A percentile compares a stretch with the other conserved stretches of the same genome.
These are phyloP conservation scores for Tinea trinotella DNA, from an alignment of 2,888 invertebrate species.

Conservation along the genomic window DNA sequence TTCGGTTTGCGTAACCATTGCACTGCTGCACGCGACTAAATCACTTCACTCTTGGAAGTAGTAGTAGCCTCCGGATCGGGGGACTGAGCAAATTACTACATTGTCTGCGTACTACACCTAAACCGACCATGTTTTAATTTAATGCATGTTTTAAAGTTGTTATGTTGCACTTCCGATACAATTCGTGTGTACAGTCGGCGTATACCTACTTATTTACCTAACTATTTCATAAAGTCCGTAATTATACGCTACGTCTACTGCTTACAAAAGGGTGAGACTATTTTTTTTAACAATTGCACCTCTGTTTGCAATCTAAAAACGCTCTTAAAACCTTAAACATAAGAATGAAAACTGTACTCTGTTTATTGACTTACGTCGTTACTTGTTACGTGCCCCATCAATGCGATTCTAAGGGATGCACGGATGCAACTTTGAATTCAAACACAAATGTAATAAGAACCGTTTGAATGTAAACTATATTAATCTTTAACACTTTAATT, in stretches of 20 bases:
- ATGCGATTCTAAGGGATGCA: slow-evolving; percentile 66
- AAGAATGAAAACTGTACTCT: too few relatives aligned
- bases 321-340: too few relatives aligned
- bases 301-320: slow-evolving; percentile 20
- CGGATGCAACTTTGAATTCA: slow-evolving; percentile 45
- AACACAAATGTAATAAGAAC: slow-evolving; percentile 28
- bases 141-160: too few relatives aligned
- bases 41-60: too few relatives aligned
- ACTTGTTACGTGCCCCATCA: slow-evolving; percentile 33
- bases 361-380: slow-evolving; percentile 29
- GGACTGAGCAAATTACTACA: too few relatives aligned
- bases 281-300: slow-evolving; percentile 25
- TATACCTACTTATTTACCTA: slow-evolving; percentile 52
- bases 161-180: too few relatives aligned
- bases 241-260: slow-evolving; percentile 61
- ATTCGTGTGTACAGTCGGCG: too few relatives aligned
- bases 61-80: too few relatives aligned
- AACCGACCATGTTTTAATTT: too few relatives aligned
- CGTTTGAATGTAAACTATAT: slow-evolving; percentile 26
- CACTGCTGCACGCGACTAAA: too few relatives aligned
- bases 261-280: slow-evolving; percentile 50
- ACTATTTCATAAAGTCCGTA: slow-evolving; percentile 65
- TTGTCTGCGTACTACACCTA: too few relatives aligned
- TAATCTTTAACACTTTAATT: slow-evolving; percentile 22
- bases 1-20: too few relatives aligned